Evolutionary conservation across 2,797 vertebrate species (phyloP).

Genomic region (Labroides dimidiatus): DNA sequence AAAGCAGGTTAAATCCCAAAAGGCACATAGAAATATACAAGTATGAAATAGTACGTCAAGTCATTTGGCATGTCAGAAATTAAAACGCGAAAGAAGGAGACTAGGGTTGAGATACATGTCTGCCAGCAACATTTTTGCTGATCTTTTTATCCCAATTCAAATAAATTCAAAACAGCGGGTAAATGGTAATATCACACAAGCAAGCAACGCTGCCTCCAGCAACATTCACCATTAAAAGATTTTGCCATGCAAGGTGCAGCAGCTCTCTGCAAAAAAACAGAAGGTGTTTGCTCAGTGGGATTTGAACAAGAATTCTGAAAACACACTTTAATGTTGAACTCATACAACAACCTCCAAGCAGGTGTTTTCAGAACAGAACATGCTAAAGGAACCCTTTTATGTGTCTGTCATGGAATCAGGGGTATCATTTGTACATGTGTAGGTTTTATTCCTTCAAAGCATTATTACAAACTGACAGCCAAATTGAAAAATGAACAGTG

Average conservation of each 20-base stretch:
- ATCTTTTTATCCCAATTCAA: slow-evolving; percentile 84
- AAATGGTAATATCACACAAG: slow-evolving; percentile 85
- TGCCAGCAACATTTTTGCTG: slow-evolving; percentile 64
- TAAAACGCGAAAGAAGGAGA: slow-evolving; percentile 56
- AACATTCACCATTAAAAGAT: slow-evolving; percentile 76
- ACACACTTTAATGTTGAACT: slow-evolving; percentile 71
- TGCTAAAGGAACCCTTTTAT: slow-evolving; percentile 42
- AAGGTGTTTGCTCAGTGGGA: slow-evolving; percentile 82
- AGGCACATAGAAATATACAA: slow-evolving; percentile 66
- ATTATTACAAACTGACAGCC: slow-evolving; percentile 18
- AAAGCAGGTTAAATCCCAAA: slow-evolving; percentile 76
- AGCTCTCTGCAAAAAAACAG: slow-evolving; percentile 62
- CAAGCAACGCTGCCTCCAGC: slow-evolving; percentile 80
- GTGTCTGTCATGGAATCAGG: slow-evolving; percentile 43
- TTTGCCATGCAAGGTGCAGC: slow-evolving; percentile 70
- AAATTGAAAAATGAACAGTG: slow-evolving; percentile 5
- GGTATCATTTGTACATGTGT: slow-evolving; percentile 12
- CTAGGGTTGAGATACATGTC: slow-evolving; percentile 71
- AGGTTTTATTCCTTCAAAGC: slow-evolving; percentile 32
- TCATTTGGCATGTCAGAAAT: slow-evolving; percentile 77
- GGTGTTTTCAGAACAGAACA: slow-evolving; percentile 45
- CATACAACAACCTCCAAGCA: slow-evolving; percentile 45
- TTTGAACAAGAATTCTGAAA: slow-evolving; percentile 61
- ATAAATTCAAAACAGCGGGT: slow-evolving; percentile 82
- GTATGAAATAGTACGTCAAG: slow-evolving; percentile 72